Evolutionary conservation across 2,888 invertebrate species (phyloP), one percentile per base, ranked within the genome.

Genomic region (Nomada flava): DNA sequence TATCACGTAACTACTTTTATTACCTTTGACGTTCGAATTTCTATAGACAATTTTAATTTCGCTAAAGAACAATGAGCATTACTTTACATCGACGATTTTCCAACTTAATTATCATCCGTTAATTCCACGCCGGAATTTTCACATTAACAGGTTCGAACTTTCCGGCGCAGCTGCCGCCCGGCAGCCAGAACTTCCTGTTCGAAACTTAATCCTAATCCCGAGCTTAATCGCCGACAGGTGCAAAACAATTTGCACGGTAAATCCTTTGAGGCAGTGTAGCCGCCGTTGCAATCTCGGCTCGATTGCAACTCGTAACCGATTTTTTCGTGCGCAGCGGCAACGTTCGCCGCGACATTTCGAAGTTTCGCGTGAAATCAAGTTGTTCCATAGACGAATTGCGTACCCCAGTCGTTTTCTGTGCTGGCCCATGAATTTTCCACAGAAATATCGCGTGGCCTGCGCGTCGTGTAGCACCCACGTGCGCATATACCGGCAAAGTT

Each of bases 321-420:
- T 42, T 74, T 74, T 74, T 60, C 23, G 0, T 23, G 47, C 18
- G 23, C 15, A 15, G 50, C 36, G 11, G n/a, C 23, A 67, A 67
- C 36, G 13, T 23, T 55, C 36, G 42, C 36, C 20, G 18, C 47
- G 36, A 23, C n/a, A 42, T 23, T 15, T 36, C 7, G n/a, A 60
- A 74, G 60, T 44, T 74, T 59, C 42, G 2, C 42, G 1, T 23
- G 67, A 44, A 67, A 60, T 74, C 60, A 44, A 67, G 42, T 60
- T 60, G 42, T 60, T 29, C n/a, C 47, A 53, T 5, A 9, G 4
- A n/a, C 59, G 47, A 50, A 70, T 59, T 44, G 47, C n/a, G 15
- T 47, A 47, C 47, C 15, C n/a, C 59, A 4, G 20, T 44, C 44
- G 42, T 44, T 69, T 59, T 36, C 36, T 44, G 26, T 23, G 13